phyloP scores from a whole-genome alignment of 2,113 vertebrate genomes.

The Eudorcas thomsonii region DNA sequence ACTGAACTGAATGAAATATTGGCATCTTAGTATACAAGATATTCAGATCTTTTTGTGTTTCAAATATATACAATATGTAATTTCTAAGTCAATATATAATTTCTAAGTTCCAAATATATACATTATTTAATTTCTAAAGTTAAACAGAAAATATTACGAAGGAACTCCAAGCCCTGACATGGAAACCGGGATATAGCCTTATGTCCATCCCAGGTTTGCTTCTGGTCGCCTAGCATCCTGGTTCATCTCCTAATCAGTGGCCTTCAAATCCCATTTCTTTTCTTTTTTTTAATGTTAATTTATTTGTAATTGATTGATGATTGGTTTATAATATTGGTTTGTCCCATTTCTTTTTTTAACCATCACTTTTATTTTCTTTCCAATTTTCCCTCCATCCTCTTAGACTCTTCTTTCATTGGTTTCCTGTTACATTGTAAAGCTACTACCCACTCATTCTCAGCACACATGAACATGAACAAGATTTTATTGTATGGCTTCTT shows the following conservation, averaged over 20 bases:
- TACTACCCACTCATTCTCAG: not conserved
- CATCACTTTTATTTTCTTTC: not conserved
- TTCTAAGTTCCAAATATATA: not conserved
- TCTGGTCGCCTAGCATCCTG: fast-evolving
- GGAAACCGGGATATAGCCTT: fast-evolving
- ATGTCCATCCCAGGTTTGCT: no score
- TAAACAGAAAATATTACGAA: not conserved
- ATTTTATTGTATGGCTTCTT: not conserved
- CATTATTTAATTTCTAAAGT: not conserved
- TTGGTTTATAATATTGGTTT: not conserved
- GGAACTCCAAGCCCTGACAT: not conserved
- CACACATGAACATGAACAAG: not conserved
- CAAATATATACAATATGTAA: not conserved
- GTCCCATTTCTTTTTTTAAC: not conserved
- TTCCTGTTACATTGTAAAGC: not conserved
- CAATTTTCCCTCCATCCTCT: not conserved
- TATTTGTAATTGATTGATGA: not conserved
- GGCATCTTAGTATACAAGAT: not conserved
- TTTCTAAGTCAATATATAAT: not conserved
- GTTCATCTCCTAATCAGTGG: not conserved
- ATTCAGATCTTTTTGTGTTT: not conserved
- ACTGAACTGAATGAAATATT: not conserved
- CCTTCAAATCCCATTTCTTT: not conserved
- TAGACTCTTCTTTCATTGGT: not conserved
- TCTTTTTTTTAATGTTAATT: not conserved